phyloP scores from a whole-genome alignment of 2,888 invertebrate species.

The Cataglyphis cursor region DNA sequence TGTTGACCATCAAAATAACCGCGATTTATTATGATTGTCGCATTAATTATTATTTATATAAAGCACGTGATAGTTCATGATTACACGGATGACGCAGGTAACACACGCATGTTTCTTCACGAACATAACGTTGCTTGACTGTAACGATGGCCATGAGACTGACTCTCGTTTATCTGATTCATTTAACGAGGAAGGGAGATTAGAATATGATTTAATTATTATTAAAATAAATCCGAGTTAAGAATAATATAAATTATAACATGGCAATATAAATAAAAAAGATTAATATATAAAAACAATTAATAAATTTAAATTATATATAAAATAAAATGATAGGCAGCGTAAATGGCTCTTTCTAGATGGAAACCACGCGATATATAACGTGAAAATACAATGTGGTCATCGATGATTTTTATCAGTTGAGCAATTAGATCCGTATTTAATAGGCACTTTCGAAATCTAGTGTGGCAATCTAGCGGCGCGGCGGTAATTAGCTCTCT shows the following conservation, averaged over 20 bases:
- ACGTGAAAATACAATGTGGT: neutral
- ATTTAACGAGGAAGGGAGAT: neutral
- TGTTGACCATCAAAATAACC: neutral
- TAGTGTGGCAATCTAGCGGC: constrained; percentile 13
- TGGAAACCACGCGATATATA: neutral
- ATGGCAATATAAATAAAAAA: neutral
- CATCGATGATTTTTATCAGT: constrained; percentile 24
- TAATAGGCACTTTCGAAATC: constrained; percentile 44
- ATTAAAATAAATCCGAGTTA: neutral
- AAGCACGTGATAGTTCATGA: neutral
- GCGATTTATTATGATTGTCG: neutral
- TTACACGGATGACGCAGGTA: neutral
- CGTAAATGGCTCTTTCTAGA: neutral
- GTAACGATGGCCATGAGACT: neutral
- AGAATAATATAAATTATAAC: neutral
- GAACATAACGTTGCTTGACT: neutral
- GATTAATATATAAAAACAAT: neutral
- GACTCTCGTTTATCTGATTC: neutral
- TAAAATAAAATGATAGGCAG: neutral
- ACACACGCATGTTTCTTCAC: constrained; percentile 13
- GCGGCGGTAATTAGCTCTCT: constrained; percentile 42
- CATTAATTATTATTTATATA: constrained; percentile 28
- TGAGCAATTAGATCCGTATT: constrained; percentile 5
- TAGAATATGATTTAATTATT: neutral
- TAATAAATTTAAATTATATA: neutral